Base-by-base conservation (phyloP, 2,113 vertebrate species). In the Delphinapterus leucas region DNA sequence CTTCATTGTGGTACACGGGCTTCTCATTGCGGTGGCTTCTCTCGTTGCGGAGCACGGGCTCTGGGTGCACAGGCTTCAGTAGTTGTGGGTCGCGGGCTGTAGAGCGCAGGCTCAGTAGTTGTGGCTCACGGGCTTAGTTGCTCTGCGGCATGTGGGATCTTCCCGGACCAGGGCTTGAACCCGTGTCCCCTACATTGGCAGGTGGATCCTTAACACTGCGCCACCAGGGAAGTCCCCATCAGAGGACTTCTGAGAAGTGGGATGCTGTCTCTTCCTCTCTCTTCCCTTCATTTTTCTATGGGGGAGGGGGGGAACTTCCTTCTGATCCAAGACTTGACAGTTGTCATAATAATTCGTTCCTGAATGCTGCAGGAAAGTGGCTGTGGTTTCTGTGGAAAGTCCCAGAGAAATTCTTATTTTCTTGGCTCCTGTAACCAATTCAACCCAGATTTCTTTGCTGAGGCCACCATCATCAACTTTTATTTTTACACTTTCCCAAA, bases 331-430 rank as follows among this genome's bases (percentile, higher is more conserved):
- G 33, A 9, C n/a, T 41, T 80, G 49, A n/a, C 18, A 14, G 70
- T 9, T 53, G 68, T 85, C 55, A 25, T 31, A 38, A 60, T 47
- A 38, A 60, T 38, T 70, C 8, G 44, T 49, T 76, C n/a, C 38
- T 61, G 38, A 44, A 25, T 13, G 8, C 68, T 70, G 23, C 41
- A 31, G 74, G 87, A 88, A 86, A 81, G 38, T 33, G 58, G 20
- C 65, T 92, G 74, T 95, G 74, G n/a, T 91, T 95, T 95, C 58
- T 70, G 28, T 71, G 92, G 76, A 58, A 97, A 95, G 71, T 77
- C 86, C 93, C 95, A 76, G 60, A 77, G 49, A 95, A 90, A 83
- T n/a, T 60, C 14, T n/a, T 49, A 49, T 76, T 77, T 68, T 88
- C 88, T 87, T 53, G 38, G 18, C 61, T 41, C n/a, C 31, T 53